A percentile compares a stretch with the other conserved stretches of the same genome.
phyloP scores from a whole-genome alignment of 2,113 vertebrate species.

The Gambusia holbrooki region DNA sequence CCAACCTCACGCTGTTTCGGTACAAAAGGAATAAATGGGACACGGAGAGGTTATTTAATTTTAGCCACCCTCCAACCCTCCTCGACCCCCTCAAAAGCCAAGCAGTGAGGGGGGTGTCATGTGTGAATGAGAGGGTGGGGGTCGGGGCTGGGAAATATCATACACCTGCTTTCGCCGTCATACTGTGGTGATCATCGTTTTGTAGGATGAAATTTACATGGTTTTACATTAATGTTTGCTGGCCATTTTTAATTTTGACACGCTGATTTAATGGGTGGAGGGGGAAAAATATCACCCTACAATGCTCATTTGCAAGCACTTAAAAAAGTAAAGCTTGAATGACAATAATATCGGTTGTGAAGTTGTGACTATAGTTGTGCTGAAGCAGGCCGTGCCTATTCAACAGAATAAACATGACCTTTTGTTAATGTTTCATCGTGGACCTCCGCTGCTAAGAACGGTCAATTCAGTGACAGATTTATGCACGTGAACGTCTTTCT shows the following conservation, averaged over 20 bases:
- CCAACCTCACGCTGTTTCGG: conserved; percentile 79
- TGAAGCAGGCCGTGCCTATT: background rate
- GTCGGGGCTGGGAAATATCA: conserved; percentile 55
- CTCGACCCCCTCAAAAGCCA: conserved; percentile 59
- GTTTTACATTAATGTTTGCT: background rate
- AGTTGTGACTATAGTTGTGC: background rate
- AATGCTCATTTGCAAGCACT: background rate
- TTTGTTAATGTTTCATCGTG: conserved; percentile 60
- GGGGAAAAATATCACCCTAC: background rate
- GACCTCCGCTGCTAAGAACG: conserved; percentile 47
- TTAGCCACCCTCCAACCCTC: conserved; percentile 32
- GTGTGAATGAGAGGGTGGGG: conserved; percentile 18
- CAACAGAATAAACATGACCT: conserved; percentile 40
- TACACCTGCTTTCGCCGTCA: conserved; percentile 70
- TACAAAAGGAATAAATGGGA: conserved; percentile 83
- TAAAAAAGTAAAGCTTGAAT: background rate
- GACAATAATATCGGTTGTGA: background rate
- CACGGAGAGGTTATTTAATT: conserved; percentile 84
- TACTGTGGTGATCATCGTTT: conserved; percentile 45
- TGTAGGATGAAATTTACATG: background rate
- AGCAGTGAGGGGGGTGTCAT: conserved; percentile 70
- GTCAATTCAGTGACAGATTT: conserved; percentile 62
- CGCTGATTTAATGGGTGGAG: background rate
- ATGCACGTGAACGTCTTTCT: conserved; percentile 21
- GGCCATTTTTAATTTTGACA: background rate